phyloP scores from a whole-genome alignment of 2,113 vertebrate species.

The Sisor rabdophorus region DNA sequence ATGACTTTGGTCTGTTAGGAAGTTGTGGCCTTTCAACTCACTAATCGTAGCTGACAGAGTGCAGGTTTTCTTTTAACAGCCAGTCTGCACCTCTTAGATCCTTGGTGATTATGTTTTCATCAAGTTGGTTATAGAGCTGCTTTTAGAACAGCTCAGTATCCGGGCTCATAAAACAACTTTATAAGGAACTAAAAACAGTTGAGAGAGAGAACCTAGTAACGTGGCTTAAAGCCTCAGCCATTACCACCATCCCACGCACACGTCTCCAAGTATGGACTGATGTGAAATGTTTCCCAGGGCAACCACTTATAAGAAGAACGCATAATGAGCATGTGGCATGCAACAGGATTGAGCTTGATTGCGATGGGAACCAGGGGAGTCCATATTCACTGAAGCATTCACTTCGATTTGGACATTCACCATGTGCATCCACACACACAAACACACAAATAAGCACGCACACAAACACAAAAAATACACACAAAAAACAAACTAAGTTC shows the following conservation, averaged over 20 bases:
- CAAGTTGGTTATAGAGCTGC: conserved; percentile 50
- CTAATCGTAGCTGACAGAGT: conserved; percentile 55
- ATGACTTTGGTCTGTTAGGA: background rate
- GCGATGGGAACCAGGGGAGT: conserved; percentile 61
- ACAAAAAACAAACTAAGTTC: conserved; percentile 47
- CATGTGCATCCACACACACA: conserved; percentile 33
- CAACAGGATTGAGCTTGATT: conserved; percentile 69
- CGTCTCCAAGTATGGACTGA: conserved; percentile 51
- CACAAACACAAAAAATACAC: conserved; percentile 1
- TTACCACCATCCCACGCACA: conserved; percentile 49
- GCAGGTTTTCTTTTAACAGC: conserved; percentile 60
- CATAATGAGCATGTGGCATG: conserved; percentile 65
- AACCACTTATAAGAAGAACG: conserved; percentile 63
- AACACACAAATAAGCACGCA: conserved; percentile 2
- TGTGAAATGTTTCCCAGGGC: conserved; percentile 62
- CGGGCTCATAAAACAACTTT: conserved; percentile 37
- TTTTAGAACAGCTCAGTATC: conserved; percentile 55
- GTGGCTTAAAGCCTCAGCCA: conserved; percentile 29
- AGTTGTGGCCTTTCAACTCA: conserved; percentile 28
- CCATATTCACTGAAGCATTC: conserved; percentile 49
- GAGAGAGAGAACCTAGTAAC: conserved; percentile 38
- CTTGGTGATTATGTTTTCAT: conserved; percentile 36
- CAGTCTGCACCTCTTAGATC: conserved; percentile 44
- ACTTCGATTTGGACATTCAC: conserved; percentile 49
- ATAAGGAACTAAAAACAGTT: conserved; percentile 53